phyloP scores from a whole-genome alignment of 92 coral and sea anemone species.

The Phenganax marumi region DNA sequence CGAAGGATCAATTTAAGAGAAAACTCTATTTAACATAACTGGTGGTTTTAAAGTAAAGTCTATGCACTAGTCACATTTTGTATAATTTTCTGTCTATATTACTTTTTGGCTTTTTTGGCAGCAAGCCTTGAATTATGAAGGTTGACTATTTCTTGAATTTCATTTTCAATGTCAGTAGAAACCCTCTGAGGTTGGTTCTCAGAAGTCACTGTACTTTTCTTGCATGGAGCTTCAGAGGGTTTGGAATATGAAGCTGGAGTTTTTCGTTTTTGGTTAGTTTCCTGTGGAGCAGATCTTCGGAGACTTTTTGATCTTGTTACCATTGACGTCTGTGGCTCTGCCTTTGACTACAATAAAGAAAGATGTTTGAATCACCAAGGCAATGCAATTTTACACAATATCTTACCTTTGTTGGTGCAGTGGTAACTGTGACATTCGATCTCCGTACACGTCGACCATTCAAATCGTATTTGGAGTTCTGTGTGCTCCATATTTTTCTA shows the following conservation, averaged over 20 bases:
- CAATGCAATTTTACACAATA: too few species aligned
- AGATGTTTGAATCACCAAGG: not conserved
- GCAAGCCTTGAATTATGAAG: constrained; percentile 30
- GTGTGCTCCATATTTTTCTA: not conserved
- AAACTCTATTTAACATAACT: too few species aligned
- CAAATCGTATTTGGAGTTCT: not conserved
- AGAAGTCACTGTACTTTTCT: not conserved
- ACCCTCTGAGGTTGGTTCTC: not conserved
- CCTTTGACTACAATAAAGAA: not conserved
- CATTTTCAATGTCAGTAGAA: constrained; percentile 26
- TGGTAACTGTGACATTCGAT: not conserved
- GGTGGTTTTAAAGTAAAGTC: not conserved
- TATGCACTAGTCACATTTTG: constrained; percentile 2
- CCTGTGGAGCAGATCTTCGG: not conserved
- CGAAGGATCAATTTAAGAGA: too few species aligned
- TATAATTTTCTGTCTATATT: not conserved
- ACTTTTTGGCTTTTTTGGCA: constrained; percentile 21
- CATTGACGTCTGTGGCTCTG: not conserved
- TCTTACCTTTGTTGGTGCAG: constrained; percentile 3
- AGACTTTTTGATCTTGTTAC: not conserved
- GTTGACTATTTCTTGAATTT: constrained; percentile 14
- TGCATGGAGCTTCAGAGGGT: not conserved
- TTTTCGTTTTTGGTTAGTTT: constrained; percentile 3
- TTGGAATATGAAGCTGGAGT: not conserved
- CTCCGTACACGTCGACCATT: not conserved